Conservation (phyloP, 2,888 invertebrate species). For the Diarsia dahlii region DNA sequence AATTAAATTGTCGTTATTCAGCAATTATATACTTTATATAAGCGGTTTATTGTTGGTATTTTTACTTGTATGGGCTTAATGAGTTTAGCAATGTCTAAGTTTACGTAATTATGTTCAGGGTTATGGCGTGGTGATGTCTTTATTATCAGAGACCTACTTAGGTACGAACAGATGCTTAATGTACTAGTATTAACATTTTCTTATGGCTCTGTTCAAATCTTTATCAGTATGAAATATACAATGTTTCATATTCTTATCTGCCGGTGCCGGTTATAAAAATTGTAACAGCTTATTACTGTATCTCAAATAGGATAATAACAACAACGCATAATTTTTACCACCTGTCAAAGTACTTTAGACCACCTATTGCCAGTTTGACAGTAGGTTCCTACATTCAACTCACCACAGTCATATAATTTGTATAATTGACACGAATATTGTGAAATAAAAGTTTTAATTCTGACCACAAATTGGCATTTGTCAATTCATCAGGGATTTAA, state of each 20-base stretch:
- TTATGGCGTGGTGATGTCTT: slow-evolving; percentile 45
- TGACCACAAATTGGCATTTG: slow-evolving; percentile 34
- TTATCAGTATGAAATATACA: slow-evolving; percentile 18
- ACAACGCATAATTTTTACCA: too few species aligned
- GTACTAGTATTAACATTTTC: slow-evolving; percentile 27
- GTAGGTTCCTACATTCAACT: background rate
- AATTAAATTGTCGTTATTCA: slow-evolving; percentile 77
- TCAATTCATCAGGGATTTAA: slow-evolving; percentile 33
- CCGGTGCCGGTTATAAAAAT: slow-evolving; percentile 2
- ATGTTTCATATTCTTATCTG: slow-evolving; percentile 34
- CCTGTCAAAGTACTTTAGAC: background rate
- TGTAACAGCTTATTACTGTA: background rate
- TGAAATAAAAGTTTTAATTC: slow-evolving; percentile 2
- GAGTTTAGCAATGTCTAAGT: slow-evolving; percentile 42
- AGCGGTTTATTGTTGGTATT: slow-evolving; percentile 57
- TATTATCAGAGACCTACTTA: slow-evolving; percentile 40
- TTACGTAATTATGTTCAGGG: slow-evolving; percentile 37
- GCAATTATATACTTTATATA: slow-evolving; percentile 63
- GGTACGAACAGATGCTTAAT: slow-evolving; percentile 25
- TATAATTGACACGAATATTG: background rate
- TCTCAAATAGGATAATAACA: slow-evolving; percentile 4
- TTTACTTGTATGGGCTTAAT: slow-evolving; percentile 53
- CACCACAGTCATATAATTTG: background rate
- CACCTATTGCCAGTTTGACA: slow-evolving; percentile 6
- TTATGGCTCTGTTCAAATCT: slow-evolving; percentile 6